These are phyloP conservation scores for Leptobrachium leishanense DNA, from an alignment of 2,113 vertebrate genomes.

Conservation along the genomic window DNA sequence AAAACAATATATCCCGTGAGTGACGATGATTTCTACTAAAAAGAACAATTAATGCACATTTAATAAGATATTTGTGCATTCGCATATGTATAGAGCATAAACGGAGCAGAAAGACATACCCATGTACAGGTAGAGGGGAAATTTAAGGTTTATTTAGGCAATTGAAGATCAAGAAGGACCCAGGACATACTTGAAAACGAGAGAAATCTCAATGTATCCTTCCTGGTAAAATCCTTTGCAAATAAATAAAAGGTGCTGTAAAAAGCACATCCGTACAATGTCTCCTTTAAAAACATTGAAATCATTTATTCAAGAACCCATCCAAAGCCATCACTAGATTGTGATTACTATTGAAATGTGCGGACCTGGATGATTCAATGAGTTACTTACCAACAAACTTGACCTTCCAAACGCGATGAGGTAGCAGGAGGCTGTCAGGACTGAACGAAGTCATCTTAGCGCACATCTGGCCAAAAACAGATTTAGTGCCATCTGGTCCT, in stretches of 20 bases:
- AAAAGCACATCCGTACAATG: constrained; percentile 68
- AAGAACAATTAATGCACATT: too few species aligned
- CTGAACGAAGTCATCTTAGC: constrained; percentile 97
- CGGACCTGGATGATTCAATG: not conserved
- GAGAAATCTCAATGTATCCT: too few species aligned
- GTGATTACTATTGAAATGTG: not conserved
- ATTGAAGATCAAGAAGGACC: too few species aligned
- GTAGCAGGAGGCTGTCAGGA: constrained; percentile 92
- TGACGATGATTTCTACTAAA: too few species aligned
- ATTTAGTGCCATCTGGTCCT: constrained; percentile 95
- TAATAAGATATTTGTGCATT: too few species aligned
- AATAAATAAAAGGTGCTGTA: too few species aligned
- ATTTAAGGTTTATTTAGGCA: too few species aligned
- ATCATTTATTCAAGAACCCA: not conserved
- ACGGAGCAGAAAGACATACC: too few species aligned
- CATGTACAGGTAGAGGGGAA: too few species aligned
- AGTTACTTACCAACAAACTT: constrained; percentile 90
- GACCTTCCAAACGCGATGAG: constrained; percentile 98
- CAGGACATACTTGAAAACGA: too few species aligned
- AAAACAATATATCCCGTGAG: not conserved
- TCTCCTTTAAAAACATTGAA: constrained; percentile 72
- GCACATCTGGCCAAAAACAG: constrained; percentile 98
- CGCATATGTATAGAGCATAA: too few species aligned
- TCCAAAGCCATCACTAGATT: not conserved
- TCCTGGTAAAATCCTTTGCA: too few species aligned